These are phyloP conservation scores for Drosophila pandora DNA, from an alignment of 1,140 invertebrate species.

Conservation along the genomic window DNA sequence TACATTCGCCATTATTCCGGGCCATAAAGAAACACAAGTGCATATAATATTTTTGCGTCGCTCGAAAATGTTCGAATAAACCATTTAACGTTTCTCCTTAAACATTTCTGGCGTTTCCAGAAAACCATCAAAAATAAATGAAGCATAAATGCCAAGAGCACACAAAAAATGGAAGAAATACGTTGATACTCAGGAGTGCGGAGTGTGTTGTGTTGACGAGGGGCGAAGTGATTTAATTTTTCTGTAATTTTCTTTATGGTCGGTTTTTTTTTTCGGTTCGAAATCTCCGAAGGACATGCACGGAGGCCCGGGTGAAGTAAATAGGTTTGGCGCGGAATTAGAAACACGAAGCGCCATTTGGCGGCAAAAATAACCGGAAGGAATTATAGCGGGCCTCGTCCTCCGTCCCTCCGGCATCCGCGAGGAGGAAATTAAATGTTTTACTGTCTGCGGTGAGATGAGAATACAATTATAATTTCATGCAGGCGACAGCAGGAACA, in stretches of 20 bases:
- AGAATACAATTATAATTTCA: slow-evolving; percentile 73
- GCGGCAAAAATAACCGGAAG: slow-evolving; percentile 75
- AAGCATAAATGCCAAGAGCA: slow-evolving; percentile 76
- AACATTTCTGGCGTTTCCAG: slow-evolving; percentile 32
- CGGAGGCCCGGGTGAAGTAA: slow-evolving; percentile 21
- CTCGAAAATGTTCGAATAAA: slow-evolving; percentile 44
- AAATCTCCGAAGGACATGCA: slow-evolving; percentile 40
- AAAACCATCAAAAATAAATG: slow-evolving; percentile 75
- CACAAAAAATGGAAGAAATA: slow-evolving; percentile 16
- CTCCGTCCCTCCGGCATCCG: slow-evolving; percentile 21
- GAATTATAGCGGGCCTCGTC: slow-evolving; percentile 63
- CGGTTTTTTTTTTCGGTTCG: slow-evolving; percentile 15
- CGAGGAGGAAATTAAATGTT: slow-evolving; percentile 77
- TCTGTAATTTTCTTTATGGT: slow-evolving; percentile 53
- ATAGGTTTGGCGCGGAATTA: slow-evolving; percentile 73
- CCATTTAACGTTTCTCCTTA: slow-evolving; percentile 50
- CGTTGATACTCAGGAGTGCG: slow-evolving; percentile 8
- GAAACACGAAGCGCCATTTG: slow-evolving; percentile 65
- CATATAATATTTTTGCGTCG: slow-evolving; percentile 30
- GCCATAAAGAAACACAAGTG: slow-evolving; percentile 38
- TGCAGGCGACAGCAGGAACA: slow-evolving; percentile 41
- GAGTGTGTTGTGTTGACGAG: slow-evolving; percentile 5
- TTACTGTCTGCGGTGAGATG: slow-evolving; percentile 71
- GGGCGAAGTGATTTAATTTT: slow-evolving; percentile 68
- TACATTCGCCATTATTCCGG: slow-evolving; percentile 17